A percentile compares a stretch with the other conserved stretches of the same genome.
Conservation (phyloP, 1,140 invertebrate genomes). For the Drosophila sulfurigaster region DNA sequence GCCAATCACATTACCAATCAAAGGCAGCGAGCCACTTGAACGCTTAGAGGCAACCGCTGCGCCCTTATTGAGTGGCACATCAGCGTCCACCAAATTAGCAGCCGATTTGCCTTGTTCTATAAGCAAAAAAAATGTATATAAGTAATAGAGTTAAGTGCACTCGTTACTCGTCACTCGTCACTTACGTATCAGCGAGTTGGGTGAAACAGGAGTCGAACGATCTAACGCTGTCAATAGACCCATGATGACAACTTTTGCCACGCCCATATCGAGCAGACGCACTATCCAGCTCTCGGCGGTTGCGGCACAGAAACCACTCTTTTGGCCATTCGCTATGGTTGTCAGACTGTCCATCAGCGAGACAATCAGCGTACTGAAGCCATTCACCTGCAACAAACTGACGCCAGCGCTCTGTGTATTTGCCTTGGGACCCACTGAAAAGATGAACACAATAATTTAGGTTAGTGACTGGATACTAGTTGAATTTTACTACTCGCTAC, state of each 20-base stretch:
- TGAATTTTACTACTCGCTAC: not conserved
- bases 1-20: slow-evolving; percentile 6
- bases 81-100: slow-evolving; percentile 27
- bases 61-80: slow-evolving; percentile 22
- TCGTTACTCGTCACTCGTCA: not conserved
- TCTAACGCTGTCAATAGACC: slow-evolving; percentile 63
- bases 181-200: slow-evolving; percentile 28
- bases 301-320: slow-evolving; percentile 60
- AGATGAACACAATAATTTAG: not conserved
- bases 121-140: not conserved
- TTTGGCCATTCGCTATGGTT: slow-evolving; percentile 51
- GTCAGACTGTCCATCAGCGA: slow-evolving; percentile 59
- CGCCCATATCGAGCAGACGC: slow-evolving; percentile 64
- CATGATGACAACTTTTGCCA: slow-evolving; percentile 56
- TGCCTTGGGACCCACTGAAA: slow-evolving; percentile 64
- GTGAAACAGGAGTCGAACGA: slow-evolving; percentile 26
- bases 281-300: slow-evolving; percentile 61
- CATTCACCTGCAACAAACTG: slow-evolving; percentile 55
- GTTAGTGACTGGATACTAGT: not conserved
- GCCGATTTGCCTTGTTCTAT: slow-evolving; percentile 32
- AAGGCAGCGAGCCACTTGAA: not conserved
- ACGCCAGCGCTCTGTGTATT: not conserved
- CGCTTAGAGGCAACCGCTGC: slow-evolving; percentile 49
- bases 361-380: slow-evolving; percentile 59
- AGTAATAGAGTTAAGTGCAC: too few relatives aligned